Evolutionary conservation across 2,113 vertebrate species (phyloP).

Genomic region (Ivindomyrus marchei): DNA sequence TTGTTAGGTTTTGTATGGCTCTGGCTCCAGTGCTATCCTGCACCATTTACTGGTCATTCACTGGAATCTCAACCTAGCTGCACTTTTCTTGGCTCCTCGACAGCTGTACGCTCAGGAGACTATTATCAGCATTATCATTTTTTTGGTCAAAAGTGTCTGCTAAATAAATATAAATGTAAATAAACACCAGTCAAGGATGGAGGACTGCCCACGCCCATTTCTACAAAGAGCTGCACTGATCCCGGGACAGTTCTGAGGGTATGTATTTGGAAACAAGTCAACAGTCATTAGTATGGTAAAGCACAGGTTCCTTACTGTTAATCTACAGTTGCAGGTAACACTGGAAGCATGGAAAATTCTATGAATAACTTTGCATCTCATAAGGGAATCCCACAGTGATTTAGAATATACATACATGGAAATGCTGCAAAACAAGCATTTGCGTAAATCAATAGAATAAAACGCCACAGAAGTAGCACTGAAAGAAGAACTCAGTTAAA

Average conservation of each 20-base stretch:
- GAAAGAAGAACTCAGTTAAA: neutral
- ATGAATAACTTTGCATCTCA: conserved; percentile 10
- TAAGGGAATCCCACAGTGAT: neutral
- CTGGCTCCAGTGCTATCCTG: neutral
- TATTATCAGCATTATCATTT: neutral
- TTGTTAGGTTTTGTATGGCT: neutral
- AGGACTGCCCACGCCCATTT: neutral
- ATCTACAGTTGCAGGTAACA: neutral
- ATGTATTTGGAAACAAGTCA: neutral
- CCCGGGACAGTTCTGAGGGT: neutral
- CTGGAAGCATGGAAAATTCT: neutral
- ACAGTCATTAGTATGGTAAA: neutral
- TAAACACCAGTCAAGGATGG: neutral
- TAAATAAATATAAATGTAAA: neutral
- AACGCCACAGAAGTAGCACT: neutral
- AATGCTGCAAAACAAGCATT: neutral
- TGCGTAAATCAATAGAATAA: neutral
- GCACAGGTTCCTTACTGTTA: neutral
- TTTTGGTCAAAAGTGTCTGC: neutral
- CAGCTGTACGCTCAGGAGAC: neutral
- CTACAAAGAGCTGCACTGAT: neutral
- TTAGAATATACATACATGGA: neutral
- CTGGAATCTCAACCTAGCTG: neutral
- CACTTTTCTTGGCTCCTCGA: neutral
- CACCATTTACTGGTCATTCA: neutral